Base-by-base conservation (phyloP, 2,888 invertebrate genomes). In the Pristionchus entomophagus region DNA sequence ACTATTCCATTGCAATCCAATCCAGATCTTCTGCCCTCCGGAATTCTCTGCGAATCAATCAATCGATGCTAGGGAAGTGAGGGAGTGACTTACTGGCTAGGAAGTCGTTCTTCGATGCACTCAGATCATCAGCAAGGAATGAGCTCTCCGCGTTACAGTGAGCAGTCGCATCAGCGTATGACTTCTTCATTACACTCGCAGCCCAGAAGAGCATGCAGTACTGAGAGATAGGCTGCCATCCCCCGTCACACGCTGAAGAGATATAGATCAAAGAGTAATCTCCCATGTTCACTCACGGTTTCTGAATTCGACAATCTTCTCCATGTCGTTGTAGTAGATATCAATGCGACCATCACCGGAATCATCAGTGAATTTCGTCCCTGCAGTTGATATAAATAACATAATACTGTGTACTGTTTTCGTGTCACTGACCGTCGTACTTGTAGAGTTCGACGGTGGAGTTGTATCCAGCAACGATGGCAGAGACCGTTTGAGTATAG, bases 111-210 rank as follows among this genome's bases (percentile, higher is more conserved):
- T 89, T 89, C 32, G 88, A 88, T 2, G 85, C 62, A 14, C 26
- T 78, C 38, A 91, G 80, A 84, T 91, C 91, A 81, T 91, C 91
- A 51, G 82, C 89, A 12, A 91, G 86, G 86, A 87, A 91, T 38
- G 90, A 91, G 22, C 89, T 89, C 41, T 84, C 87, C 35, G 73
- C 35, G 4, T 86, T 35, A 73, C 91, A 91, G 26, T 87, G 87
- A 19, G 10, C n/a, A 12, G 26, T 53, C 3, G 84, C 84, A 26
- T 41, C 84, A 17, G 49, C 19, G 51, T 35, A 65, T 19, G 3
- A 77, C 8, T 87, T 88, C 12, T 45, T 26, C 81, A 53, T 32
- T 53, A 19, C 14, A 45, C 41, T 14, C 19, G 22, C 22, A 17
- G 73, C 29, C 17, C 86, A 32, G 69, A 87, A 88, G 53, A 86